These are phyloP conservation scores for Apogon talboti DNA, from an alignment of 2,797 vertebrate species.

Conservation along the genomic window DNA sequence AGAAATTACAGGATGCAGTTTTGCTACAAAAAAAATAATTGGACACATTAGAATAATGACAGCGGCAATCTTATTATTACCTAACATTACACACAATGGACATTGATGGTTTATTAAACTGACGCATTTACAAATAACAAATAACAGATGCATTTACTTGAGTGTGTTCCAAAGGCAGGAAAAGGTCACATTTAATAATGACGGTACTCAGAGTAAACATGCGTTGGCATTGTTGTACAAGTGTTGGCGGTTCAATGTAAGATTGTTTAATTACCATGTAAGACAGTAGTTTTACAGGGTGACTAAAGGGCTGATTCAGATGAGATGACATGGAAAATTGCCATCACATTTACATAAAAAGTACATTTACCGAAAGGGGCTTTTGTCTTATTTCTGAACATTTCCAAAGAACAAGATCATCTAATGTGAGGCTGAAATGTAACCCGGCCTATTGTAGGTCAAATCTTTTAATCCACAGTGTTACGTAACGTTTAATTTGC, in stretches of 20 bases:
- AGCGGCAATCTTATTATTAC: no score
- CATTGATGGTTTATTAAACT: no score
- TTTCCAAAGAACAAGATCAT: not conserved
- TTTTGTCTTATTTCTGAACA: not conserved
- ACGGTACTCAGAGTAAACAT: conserved; percentile 2
- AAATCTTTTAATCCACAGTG: conserved; percentile 26
- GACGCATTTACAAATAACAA: no score
- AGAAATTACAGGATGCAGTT: no score
- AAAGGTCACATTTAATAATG: conserved; percentile 3
- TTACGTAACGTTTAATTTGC: conserved; percentile 29
- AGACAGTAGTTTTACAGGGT: conserved; percentile 2
- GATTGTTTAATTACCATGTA: conserved; percentile 14
- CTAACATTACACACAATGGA: no score
- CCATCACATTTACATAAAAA: conserved; percentile 7
- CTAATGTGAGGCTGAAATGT: no score
- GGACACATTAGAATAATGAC: no score
- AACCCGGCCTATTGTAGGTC: not conserved
- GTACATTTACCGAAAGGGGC: conserved; percentile 2
- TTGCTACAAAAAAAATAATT: no score
- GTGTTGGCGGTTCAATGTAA: not conserved
- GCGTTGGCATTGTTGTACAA: not conserved
- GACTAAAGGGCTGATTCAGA: conserved; percentile 1
- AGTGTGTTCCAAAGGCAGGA: not conserved
- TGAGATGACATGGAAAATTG: conserved; percentile 1
- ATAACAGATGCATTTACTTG: not conserved